Percentiles rank a stretch among this genome's conserved stretches.
These are phyloP conservation scores for Oryzias woworae DNA, from an alignment of 2,113 vertebrate genomes.

Conservation along the genomic window DNA sequence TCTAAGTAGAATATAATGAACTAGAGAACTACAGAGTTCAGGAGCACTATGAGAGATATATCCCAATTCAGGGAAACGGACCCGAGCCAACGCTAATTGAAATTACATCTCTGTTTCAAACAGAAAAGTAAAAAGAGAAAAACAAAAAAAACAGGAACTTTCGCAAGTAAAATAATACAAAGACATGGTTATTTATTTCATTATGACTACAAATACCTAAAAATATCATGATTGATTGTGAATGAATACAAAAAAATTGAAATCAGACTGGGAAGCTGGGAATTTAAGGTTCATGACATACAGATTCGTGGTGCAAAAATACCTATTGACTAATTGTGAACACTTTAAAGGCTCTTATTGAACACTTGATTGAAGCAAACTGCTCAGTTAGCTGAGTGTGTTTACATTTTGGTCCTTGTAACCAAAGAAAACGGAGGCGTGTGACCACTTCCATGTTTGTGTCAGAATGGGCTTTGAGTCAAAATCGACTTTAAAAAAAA, in stretches of 20 bases:
- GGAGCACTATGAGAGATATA: slow-evolving; percentile 78
- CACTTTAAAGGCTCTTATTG: slow-evolving; percentile 69
- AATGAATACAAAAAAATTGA: slow-evolving; percentile 44
- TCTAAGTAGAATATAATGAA: slow-evolving; percentile 85
- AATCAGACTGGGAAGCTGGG: slow-evolving; percentile 68
- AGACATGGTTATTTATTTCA: slow-evolving; percentile 39
- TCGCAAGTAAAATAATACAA: slow-evolving; percentile 53
- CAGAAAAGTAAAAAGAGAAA: slow-evolving; percentile 17
- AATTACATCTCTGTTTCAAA: slow-evolving; percentile 79
- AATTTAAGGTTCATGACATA: slow-evolving; percentile 58
- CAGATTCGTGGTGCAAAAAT: slow-evolving; percentile 47
- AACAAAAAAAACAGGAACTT: slow-evolving; percentile 51
- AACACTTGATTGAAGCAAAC: slow-evolving; percentile 69
- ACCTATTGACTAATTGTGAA: slow-evolving; percentile 35
- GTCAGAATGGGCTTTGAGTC: slow-evolving; percentile 69
- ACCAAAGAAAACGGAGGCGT: slow-evolving; percentile 69
- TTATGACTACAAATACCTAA: slow-evolving; percentile 47
- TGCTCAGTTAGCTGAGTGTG: slow-evolving; percentile 65
- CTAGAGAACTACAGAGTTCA: slow-evolving; percentile 84
- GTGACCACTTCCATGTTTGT: slow-evolving; percentile 56
- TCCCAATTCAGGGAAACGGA: slow-evolving; percentile 70
- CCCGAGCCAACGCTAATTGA: slow-evolving; percentile 75
- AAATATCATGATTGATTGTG: slow-evolving; percentile 45
- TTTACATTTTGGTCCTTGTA: slow-evolving; percentile 79
- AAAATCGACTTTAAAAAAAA: slow-evolving; percentile 54